Evolutionary conservation across 1,140 invertebrate species (phyloP).

Genomic region (Ctenoplectra terminalis): DNA sequence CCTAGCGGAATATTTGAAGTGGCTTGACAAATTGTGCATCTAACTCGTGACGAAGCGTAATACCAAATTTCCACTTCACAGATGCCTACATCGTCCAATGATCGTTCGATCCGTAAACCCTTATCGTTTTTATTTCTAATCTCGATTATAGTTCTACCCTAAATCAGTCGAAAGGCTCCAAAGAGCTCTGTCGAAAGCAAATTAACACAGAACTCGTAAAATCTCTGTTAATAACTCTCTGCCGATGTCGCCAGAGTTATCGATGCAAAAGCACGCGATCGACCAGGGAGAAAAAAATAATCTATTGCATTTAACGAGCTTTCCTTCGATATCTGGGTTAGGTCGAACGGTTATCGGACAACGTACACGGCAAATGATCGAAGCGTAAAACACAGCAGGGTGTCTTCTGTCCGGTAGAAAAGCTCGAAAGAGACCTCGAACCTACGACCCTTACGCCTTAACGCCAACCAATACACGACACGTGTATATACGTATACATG

Average conservation of each 20-base stretch:
- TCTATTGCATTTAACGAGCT: neutral
- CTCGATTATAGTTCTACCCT: too few relatives aligned
- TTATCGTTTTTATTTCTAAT: too few relatives aligned
- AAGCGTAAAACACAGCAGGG: constrained; percentile 7
- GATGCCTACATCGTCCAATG: too few relatives aligned
- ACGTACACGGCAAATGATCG: neutral
- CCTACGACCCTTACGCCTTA: neutral
- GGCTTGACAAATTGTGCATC: neutral
- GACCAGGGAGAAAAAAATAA: neutral
- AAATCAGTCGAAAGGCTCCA: too few relatives aligned
- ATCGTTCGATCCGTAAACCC: too few relatives aligned
- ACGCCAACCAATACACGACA: constrained; percentile 9
- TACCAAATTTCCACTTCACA: neutral
- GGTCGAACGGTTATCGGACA: constrained; percentile 3
- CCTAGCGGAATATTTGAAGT: neutral
- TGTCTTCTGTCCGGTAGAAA: neutral
- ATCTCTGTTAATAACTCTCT: neutral
- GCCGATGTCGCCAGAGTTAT: neutral
- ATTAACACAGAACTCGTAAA: too few relatives aligned
- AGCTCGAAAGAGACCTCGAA: neutral
- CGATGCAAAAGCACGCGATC: too few relatives aligned
- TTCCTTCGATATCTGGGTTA: neutral
- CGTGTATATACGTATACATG: constrained; percentile 14
- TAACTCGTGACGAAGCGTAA: neutral
- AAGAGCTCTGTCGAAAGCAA: too few relatives aligned